A percentile compares a stretch with the other conserved stretches of the same genome.
phyloP scores from a whole-genome alignment of 2,888 invertebrate species.

The Chesias legatella region DNA sequence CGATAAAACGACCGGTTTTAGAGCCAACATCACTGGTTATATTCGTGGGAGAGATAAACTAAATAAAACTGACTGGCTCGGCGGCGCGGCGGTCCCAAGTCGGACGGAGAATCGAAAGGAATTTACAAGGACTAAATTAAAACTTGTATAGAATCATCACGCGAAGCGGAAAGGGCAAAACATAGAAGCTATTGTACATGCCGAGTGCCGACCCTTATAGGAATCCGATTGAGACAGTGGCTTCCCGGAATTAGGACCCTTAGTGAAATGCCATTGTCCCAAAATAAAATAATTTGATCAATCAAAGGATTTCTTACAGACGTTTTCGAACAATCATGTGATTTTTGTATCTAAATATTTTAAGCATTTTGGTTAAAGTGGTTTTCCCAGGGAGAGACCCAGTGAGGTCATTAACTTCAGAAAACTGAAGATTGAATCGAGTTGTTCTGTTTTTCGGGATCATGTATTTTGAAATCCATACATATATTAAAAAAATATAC shows the following conservation, averaged over 20 bases:
- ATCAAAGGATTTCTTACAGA: slow-evolving; percentile 38
- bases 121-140: slow-evolving; percentile 43
- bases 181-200: slow-evolving; percentile 48
- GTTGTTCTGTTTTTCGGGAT: too few species aligned
- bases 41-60: slow-evolving; percentile 53
- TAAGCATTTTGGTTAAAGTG: too few species aligned
- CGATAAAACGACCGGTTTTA: slow-evolving; percentile 51
- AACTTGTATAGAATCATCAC: slow-evolving; percentile 37
- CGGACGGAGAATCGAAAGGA: slow-evolving; percentile 36
- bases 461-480: too few species aligned
- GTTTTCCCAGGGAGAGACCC: too few species aligned
- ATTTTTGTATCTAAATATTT: too few species aligned
- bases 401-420: too few species aligned
- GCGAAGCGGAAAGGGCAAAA: slow-evolving; percentile 47
- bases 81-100: slow-evolving; percentile 14
- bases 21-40: slow-evolving; percentile 38
- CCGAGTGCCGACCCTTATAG: slow-evolving; percentile 40
- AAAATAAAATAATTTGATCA: slow-evolving; percentile 32
- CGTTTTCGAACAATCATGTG: too few species aligned
- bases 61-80: slow-evolving; percentile 38
- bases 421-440: too few species aligned
- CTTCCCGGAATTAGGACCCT: too few species aligned
- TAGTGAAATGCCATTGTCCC: too few species aligned
- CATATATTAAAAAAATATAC: too few species aligned
- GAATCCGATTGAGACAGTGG: slow-evolving; percentile 35